A percentile compares a stretch with the other conserved stretches of the same genome.
Conservation (phyloP, 1,140 invertebrate genomes). For the Daktulosphaira vitifoliae region DNA sequence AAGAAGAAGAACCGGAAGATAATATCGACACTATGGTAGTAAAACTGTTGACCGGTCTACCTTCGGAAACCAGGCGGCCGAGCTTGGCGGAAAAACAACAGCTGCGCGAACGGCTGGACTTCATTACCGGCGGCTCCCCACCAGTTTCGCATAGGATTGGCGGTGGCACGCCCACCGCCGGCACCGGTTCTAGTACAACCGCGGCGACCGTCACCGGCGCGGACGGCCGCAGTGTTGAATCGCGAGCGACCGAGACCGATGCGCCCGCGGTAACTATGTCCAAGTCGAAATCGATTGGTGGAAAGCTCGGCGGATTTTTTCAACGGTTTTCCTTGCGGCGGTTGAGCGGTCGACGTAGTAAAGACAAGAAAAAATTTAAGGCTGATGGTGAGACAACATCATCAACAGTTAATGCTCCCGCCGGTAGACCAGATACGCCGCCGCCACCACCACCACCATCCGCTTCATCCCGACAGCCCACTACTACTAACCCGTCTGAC, state of each 20-base stretch:
- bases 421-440: slow-evolving; percentile 44
- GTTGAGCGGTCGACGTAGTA: slow-evolving; percentile 44
- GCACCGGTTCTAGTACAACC: neutral
- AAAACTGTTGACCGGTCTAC: slow-evolving; percentile 28
- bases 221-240: slow-evolving; percentile 23
- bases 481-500: too few relatives aligned
- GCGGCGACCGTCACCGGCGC: neutral
- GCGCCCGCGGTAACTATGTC: neutral
- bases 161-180: neutral
- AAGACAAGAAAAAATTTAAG: slow-evolving; percentile 40
- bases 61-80: slow-evolving; percentile 15
- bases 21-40: slow-evolving; percentile 34
- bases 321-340: slow-evolving; percentile 48
- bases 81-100: slow-evolving; percentile 31
- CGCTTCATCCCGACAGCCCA: slow-evolving; percentile 32
- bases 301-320: slow-evolving; percentile 46
- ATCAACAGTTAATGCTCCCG: slow-evolving; percentile 38
- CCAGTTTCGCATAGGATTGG: slow-evolving; percentile 16
- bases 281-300: slow-evolving; percentile 23
- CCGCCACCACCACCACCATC: slow-evolving; percentile 44
- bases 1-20: slow-evolving; percentile 38
- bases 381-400: slow-evolving; percentile 41
- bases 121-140: slow-evolving; percentile 34
- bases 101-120: slow-evolving; percentile 32
- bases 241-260: slow-evolving; percentile 8